These are phyloP conservation scores for Neotoma lepida DNA, from an alignment of 2,113 vertebrate genomes.

Conservation along the genomic window DNA sequence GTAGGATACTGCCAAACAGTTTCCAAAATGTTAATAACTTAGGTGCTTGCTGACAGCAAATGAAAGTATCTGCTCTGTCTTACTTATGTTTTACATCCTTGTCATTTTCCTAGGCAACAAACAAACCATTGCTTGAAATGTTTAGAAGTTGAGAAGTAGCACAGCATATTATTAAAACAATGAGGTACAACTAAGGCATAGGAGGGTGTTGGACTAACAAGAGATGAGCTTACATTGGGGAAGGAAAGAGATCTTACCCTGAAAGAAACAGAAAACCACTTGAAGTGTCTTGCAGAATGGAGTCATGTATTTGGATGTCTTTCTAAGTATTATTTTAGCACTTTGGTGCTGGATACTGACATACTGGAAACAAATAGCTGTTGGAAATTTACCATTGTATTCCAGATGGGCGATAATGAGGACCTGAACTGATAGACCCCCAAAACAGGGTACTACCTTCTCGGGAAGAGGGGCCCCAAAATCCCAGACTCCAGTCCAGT, in stretches of 20 bases:
- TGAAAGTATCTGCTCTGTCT: not conserved
- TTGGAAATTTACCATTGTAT: not conserved
- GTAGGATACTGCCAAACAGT: not conserved
- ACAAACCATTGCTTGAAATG: not conserved
- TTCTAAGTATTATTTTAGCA: slow-evolving; percentile 14
- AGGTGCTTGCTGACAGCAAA: not conserved
- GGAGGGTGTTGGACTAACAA: not conserved
- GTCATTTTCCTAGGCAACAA: not conserved
- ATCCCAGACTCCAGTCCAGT: too few species aligned
- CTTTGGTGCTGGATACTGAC: not conserved
- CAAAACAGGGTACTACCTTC: too few species aligned
- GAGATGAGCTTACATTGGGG: not conserved
- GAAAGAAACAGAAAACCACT: not conserved
- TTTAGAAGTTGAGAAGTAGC: not conserved
- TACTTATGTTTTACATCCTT: not conserved
- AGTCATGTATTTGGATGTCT: not conserved
- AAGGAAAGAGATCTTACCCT: not conserved
- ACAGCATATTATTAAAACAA: not conserved
- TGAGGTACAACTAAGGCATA: not conserved
- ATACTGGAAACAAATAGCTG: not conserved
- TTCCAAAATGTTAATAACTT: slow-evolving; percentile 20
- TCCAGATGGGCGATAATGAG: not conserved
- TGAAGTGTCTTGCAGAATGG: not conserved
- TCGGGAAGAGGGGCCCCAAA: too few species aligned
- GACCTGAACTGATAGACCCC: not conserved